phyloP scores from a whole-genome alignment of 2,888 invertebrate species.

The Protophormia terraenovae region DNA sequence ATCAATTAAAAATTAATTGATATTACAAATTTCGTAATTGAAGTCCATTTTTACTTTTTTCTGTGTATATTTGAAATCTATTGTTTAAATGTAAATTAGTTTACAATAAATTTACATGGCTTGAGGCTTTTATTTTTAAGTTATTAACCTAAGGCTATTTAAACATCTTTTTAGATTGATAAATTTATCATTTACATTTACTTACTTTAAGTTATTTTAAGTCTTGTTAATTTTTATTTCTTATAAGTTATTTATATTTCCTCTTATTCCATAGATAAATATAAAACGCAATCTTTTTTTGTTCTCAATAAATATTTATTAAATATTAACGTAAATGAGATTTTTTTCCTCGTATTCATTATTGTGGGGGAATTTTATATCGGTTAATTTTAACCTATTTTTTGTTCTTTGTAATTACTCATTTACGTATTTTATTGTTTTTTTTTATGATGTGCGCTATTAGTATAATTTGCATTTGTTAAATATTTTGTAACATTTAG shows the following conservation, averaged over 20 bases:
- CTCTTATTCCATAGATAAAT: neutral
- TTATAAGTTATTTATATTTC: neutral
- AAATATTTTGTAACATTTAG: neutral
- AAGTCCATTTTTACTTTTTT: too few relatives aligned
- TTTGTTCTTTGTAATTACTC: neutral
- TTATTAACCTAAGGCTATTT: too few relatives aligned
- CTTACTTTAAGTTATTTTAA: neutral
- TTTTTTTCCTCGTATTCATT: neutral
- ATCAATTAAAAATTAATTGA: too few relatives aligned
- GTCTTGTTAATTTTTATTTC: neutral
- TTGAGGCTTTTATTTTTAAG: neutral
- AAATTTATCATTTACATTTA: neutral
- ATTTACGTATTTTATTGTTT: neutral
- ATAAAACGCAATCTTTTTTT: neutral
- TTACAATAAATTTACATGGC: neutral
- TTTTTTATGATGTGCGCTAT: neutral
- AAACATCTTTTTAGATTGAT: too few relatives aligned
- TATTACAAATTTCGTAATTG: too few relatives aligned
- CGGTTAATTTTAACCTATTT: neutral
- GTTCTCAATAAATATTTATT: slow-evolving; percentile 1
- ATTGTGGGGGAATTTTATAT: neutral
- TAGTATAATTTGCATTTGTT: neutral
- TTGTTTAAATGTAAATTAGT: too few relatives aligned
- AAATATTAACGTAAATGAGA: neutral
- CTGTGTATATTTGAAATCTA: too few relatives aligned